These are phyloP conservation scores for Elysia chlorotica DNA, from an alignment of 1,140 invertebrate genomes.

Conservation along the genomic window DNA sequence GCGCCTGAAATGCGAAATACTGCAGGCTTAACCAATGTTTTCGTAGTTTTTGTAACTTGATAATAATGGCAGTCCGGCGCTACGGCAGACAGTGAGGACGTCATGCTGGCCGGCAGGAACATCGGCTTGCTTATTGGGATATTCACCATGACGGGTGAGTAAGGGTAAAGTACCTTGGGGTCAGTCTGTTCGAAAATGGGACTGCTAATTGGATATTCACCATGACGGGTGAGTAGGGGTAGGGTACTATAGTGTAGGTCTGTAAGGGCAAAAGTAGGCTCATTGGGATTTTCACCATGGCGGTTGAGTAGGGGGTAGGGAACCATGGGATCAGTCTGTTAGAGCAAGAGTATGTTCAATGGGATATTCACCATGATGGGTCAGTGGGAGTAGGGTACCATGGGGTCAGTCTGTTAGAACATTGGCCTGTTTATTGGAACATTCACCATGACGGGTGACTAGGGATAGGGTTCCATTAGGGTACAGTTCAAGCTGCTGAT, in stretches of 20 bases:
- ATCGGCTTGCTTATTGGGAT: constrained; percentile 96
- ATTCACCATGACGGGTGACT: too few species aligned
- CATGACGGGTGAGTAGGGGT: constrained; percentile 89
- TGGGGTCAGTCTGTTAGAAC: too few species aligned
- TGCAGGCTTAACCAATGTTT: neutral
- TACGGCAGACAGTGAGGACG: constrained; percentile 77
- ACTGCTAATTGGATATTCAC: constrained; percentile 94
- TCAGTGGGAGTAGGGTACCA: too few species aligned
- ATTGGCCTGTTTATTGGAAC: too few species aligned
- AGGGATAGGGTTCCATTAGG: too few species aligned
- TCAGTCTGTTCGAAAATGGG: constrained; percentile 94
- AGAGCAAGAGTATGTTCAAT: neutral
- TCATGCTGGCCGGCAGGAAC: constrained; percentile 94
- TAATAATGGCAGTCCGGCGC: constrained; percentile 23
- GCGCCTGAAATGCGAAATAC: neutral
- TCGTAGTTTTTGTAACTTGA: neutral
- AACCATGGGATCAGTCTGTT: too few species aligned
- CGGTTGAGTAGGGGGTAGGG: constrained; percentile 75
- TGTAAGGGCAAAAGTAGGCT: constrained; percentile 93
- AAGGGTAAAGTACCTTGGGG: too few species aligned
- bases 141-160: constrained; percentile 94
- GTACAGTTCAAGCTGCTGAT: too few species aligned
- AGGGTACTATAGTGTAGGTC: too few species aligned
- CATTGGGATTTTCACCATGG: constrained; percentile 98
- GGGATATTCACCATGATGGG: too few species aligned